Conservation (phyloP, 2,797 vertebrate genomes). For the Amblyraja radiata region DNA sequence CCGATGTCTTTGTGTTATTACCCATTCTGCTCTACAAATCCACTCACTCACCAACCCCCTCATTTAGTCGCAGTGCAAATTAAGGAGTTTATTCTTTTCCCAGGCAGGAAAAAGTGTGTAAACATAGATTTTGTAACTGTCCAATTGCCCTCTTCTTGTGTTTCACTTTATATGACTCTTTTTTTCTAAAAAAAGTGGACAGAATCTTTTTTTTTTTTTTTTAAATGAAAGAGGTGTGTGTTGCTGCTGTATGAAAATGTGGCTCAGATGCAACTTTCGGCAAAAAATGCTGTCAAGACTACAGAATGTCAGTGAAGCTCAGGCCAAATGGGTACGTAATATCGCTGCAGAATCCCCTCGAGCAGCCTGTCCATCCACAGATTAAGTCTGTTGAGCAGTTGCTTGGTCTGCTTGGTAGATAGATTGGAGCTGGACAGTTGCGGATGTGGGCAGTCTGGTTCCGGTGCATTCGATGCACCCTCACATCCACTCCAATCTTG, state of each 20-base stretch:
- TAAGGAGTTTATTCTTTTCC: background rate
- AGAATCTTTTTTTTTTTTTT: background rate
- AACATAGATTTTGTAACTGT: background rate
- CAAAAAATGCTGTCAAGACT: slow-evolving; percentile 13
- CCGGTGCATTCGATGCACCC: slow-evolving; percentile 49
- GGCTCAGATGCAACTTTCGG: background rate
- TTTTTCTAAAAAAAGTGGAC: background rate
- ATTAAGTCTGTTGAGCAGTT: slow-evolving; percentile 83
- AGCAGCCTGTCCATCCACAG: slow-evolving; percentile 94
- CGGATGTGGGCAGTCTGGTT: slow-evolving; percentile 57
- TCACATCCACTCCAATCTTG: slow-evolving; percentile 50
- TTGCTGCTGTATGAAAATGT: background rate
- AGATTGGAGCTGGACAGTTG: slow-evolving; percentile 53
- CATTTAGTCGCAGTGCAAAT: background rate
- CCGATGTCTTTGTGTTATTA: background rate
- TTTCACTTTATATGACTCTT: background rate
- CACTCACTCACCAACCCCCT: background rate
- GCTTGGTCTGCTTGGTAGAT: slow-evolving; percentile 71
- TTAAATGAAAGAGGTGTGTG: slow-evolving; percentile 3
- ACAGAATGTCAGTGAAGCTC: slow-evolving; percentile 62
- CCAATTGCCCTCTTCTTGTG: background rate
- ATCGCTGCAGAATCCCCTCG: slow-evolving; percentile 87
- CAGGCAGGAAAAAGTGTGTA: background rate
- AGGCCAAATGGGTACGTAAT: slow-evolving; percentile 87
- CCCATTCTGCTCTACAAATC: background rate